Evolutionary conservation across 1,140 invertebrate species (phyloP).

Genomic region (Ephestia elutella): DNA sequence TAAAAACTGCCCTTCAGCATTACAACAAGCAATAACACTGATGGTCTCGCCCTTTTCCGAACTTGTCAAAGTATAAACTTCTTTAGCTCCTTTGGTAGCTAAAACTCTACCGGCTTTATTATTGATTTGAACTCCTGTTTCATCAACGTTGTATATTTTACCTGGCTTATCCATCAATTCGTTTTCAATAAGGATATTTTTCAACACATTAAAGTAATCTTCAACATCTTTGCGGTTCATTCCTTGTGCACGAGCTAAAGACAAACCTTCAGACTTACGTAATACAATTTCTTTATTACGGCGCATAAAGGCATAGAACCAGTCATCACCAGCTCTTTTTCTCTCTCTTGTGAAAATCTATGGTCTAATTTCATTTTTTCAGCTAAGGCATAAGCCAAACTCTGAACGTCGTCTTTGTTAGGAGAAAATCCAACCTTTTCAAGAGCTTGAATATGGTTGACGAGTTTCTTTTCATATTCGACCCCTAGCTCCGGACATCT

Average conservation of each 20-base stretch:
- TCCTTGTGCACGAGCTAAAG: constrained; percentile 38
- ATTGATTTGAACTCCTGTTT: constrained; percentile 54
- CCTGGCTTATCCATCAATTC: constrained; percentile 36
- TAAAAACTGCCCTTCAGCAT: no score
- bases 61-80: constrained; percentile 33
- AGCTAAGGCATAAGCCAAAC: constrained; percentile 41
- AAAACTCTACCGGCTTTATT: constrained; percentile 35
- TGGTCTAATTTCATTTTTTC: constrained; percentile 38
- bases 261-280: constrained; percentile 51
- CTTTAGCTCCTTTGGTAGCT: constrained; percentile 43
- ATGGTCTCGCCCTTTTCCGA: constrained; percentile 51
- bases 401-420: constrained; percentile 21
- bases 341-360: constrained; percentile 43
- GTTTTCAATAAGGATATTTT: constrained; percentile 26
- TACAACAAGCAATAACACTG: constrained; percentile 36
- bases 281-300: constrained; percentile 43
- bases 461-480: constrained; percentile 40
- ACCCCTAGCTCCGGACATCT: constrained; percentile 31
- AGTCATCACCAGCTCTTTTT: constrained; percentile 37
- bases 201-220: constrained; percentile 38
- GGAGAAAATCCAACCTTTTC: constrained; percentile 33
- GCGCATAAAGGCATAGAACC: constrained; percentile 43
- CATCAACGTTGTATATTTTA: constrained; percentile 58
- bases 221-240: constrained; percentile 39
- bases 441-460: constrained; percentile 37